These are phyloP conservation scores for Hemicentrotus pulcherrimus DNA, from an alignment of 35 echinoderm and acorn worm genomes.

Conservation along the genomic window DNA sequence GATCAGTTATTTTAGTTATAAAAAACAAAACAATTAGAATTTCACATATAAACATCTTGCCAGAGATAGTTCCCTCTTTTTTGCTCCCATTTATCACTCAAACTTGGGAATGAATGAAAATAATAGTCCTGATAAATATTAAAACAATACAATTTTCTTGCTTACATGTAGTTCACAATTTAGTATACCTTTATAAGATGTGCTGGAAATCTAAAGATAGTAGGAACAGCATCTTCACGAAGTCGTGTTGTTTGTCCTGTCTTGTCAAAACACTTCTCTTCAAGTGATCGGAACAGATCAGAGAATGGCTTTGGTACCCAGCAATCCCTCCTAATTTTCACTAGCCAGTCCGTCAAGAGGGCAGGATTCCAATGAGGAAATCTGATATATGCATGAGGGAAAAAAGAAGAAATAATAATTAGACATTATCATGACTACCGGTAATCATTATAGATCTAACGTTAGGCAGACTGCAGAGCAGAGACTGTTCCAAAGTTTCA, in stretches of 20 bases:
- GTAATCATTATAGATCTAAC: neutral
- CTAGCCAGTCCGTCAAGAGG: constrained; percentile 23
- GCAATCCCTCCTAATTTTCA: constrained; percentile 33
- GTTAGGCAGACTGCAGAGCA: neutral
- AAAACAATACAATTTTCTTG: neutral
- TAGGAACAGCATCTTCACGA: constrained; percentile 47
- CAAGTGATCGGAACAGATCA: constrained; percentile 61
- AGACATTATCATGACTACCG: neutral
- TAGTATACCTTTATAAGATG: constrained; percentile 49
- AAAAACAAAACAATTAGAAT: too few relatives aligned
- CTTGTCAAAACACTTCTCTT: constrained; percentile 26
- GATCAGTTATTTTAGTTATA: too few relatives aligned
- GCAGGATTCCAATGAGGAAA: constrained; percentile 35
- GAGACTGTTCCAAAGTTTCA: neutral
- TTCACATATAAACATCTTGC: too few relatives aligned
- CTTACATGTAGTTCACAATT: constrained; percentile 17
- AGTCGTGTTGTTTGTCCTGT: constrained; percentile 52
- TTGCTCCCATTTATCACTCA: too few relatives aligned
- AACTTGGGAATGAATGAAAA: too few relatives aligned
- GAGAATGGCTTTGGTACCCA: constrained; percentile 15
- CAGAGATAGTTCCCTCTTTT: too few relatives aligned
- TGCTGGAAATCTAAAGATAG: constrained; percentile 43
- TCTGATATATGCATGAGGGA: constrained; percentile 16
- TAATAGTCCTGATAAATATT: too few relatives aligned
- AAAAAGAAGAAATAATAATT: neutral